Evolutionary conservation across 1,140 invertebrate genomes (phyloP).

Genomic region (Probaryconus sp.): DNA sequence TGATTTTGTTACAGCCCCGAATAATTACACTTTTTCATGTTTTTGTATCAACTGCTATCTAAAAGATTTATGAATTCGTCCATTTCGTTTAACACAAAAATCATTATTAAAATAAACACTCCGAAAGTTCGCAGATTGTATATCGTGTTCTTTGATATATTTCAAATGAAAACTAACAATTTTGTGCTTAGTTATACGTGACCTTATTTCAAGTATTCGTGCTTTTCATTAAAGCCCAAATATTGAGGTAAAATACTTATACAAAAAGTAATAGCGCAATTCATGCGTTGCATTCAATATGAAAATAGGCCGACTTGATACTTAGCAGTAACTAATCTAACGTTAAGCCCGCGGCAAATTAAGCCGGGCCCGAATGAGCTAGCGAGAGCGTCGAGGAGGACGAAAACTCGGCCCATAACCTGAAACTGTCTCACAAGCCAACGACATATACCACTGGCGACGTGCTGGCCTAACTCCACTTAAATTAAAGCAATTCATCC

Average conservation of each 20-base stretch:
- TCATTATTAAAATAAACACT: no score
- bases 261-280: no score
- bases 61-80: conserved; percentile 13
- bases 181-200: no score
- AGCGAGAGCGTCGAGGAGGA: conserved; percentile 30
- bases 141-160: no score
- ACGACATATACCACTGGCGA: conserved; percentile 59
- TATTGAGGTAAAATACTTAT: no score
- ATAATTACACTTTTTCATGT: conserved; percentile 41
- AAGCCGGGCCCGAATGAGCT: conserved; percentile 57
- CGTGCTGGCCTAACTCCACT: conserved; percentile 72
- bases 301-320: conserved; percentile 8
- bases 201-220: no score
- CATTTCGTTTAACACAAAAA: background rate
- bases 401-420: conserved; percentile 69
- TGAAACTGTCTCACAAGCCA: conserved; percentile 50
- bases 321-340: conserved; percentile 56
- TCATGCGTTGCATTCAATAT: no score
- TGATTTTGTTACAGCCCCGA: conserved; percentile 33
- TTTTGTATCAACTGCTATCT: conserved; percentile 2
- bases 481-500: conserved; percentile 76
- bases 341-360: conserved; percentile 64
- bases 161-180: no score
- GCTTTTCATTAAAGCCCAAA: no score
- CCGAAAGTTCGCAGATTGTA: no score